Conservation (phyloP, 1,140 invertebrate genomes). For the Lasioglossum albipes region DNA sequence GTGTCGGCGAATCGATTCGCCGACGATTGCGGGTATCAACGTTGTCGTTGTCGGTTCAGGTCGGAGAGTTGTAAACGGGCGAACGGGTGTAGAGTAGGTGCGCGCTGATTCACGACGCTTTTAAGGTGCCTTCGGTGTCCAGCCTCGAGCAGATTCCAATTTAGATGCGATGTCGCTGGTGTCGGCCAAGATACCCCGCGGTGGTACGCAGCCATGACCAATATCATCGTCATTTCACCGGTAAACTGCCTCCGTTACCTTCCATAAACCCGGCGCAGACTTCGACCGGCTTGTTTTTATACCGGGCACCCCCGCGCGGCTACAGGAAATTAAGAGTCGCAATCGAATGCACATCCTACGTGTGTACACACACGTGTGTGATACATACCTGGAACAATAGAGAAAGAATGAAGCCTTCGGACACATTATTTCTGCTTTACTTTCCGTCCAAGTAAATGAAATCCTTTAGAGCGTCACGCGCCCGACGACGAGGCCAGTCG, state of each 20-base stretch:
- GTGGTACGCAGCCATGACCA: constrained; percentile 27
- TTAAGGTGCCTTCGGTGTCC: constrained; percentile 18
- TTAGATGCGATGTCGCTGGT: constrained; percentile 61
- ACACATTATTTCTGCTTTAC: no score
- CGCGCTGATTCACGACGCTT: background rate
- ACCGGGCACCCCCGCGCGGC: constrained; percentile 35
- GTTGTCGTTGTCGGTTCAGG: background rate
- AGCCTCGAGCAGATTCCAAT: constrained; percentile 63
- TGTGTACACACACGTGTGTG: no score
- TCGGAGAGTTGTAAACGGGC: background rate
- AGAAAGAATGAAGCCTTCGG: background rate
- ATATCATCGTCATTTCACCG: constrained; percentile 30
- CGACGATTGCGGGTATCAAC: background rate
- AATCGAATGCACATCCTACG: constrained; percentile 16
- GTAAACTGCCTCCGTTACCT: background rate
- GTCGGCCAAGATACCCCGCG: constrained; percentile 29
- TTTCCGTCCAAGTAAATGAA: no score
- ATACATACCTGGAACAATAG: constrained; percentile 13
- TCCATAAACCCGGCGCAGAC: constrained; percentile 1
- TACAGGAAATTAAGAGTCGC: constrained; percentile 66
- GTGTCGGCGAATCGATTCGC: constrained; percentile 37
- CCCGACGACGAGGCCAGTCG: no score
- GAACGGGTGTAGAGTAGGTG: background rate
- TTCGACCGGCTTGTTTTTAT: constrained; percentile 38
- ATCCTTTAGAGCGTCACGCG: no score